phyloP scores from a whole-genome alignment of 2,797 vertebrate species.

The Cuculus canorus region DNA sequence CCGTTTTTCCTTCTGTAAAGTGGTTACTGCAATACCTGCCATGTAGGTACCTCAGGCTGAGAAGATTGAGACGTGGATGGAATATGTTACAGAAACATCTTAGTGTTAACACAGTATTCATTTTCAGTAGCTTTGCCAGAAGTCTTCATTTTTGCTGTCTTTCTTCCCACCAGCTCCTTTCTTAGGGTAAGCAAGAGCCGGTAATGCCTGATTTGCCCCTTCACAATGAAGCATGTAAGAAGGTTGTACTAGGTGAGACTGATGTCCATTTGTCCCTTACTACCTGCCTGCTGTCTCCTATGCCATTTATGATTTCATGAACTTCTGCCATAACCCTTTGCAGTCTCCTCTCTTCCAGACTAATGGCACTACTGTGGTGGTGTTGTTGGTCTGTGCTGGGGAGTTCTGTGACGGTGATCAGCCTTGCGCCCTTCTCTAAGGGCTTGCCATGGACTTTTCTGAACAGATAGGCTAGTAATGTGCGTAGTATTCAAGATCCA shows the following conservation, averaged over 20 bases:
- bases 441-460: not conserved
- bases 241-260: not conserved
- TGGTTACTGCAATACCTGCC: not conserved
- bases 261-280: not conserved
- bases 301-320: not conserved
- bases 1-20: not conserved
- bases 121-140: not conserved
- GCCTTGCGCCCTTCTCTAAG: not conserved
- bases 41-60: not conserved
- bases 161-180: not conserved
- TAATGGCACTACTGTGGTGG: fast-evolving
- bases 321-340: not conserved
- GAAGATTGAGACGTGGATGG: not conserved
- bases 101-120: not conserved
- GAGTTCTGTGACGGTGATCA: not conserved
- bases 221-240: not conserved
- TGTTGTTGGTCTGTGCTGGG: not conserved
- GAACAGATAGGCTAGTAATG: not conserved
- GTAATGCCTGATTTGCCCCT: not conserved
- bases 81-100: not conserved
- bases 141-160: not conserved
- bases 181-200: not conserved
- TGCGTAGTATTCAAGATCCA: not conserved
- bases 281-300: not conserved
- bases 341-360: not conserved